Percentiles rank a stretch among this genome's conserved stretches.
Evolutionary conservation across 2,113 vertebrate species (phyloP).

Genomic region (Chauna torquata): DNA sequence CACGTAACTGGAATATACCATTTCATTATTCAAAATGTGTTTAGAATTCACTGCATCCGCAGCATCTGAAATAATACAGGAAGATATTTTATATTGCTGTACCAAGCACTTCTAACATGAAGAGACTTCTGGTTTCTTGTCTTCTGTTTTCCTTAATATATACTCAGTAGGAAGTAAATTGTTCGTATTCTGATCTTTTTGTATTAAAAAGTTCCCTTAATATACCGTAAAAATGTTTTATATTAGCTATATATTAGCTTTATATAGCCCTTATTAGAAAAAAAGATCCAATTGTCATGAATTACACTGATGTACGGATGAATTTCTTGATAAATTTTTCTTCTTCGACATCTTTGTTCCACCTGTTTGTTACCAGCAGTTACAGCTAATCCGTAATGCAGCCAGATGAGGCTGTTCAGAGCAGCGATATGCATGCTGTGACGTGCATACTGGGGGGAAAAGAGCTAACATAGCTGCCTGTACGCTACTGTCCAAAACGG

Average conservation of each 20-base stretch:
- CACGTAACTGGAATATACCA: background rate
- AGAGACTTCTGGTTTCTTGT: background rate
- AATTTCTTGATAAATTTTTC: background rate
- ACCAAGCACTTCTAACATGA: background rate
- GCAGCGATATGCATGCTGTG: background rate
- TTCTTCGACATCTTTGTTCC: background rate
- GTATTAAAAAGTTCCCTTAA: background rate
- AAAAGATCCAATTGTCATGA: background rate
- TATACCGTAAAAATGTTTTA: background rate
- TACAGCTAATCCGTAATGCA: background rate
- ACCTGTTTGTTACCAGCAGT: background rate
- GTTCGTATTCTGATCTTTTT: background rate
- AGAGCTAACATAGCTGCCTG: background rate
- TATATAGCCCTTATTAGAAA: background rate
- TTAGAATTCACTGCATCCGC: background rate
- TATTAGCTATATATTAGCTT: background rate
- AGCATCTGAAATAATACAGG: background rate
- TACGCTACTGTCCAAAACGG: background rate
- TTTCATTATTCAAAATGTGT: slow-evolving; percentile 8
- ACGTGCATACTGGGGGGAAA: background rate
- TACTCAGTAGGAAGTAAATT: background rate
- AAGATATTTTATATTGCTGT: background rate
- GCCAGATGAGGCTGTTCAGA: background rate
- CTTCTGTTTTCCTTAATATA: background rate
- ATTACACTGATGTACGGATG: background rate